These are phyloP conservation scores for Caenorhabditis panamensis DNA, from an alignment of 2,888 invertebrate genomes.

Conservation along the genomic window DNA sequence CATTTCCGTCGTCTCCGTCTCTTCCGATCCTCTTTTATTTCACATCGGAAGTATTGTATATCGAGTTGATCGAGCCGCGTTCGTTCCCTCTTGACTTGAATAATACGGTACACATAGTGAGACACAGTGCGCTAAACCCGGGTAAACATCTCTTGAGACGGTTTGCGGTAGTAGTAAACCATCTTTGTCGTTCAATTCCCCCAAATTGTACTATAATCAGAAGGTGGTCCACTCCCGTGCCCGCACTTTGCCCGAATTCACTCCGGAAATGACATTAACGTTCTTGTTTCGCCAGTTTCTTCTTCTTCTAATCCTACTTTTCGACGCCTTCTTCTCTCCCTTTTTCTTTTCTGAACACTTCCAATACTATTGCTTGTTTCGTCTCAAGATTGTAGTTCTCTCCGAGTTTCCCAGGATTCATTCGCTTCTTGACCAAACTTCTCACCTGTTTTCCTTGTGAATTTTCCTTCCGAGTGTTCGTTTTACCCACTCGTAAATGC, in stretches of 20 bases:
- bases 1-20: slow-evolving; percentile 1
- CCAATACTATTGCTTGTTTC: neutral
- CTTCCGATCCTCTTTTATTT: neutral
- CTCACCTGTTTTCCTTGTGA: neutral
- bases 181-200: slow-evolving; percentile 18
- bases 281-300: slow-evolving; percentile 12
- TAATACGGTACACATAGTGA: slow-evolving; percentile 48
- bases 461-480: slow-evolving; percentile 21
- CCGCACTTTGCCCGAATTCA: slow-evolving; percentile 21
- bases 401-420: neutral
- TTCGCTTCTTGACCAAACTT: slow-evolving; percentile 8
- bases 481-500: slow-evolving; percentile 22
- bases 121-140: slow-evolving; percentile 55
- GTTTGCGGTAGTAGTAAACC: slow-evolving; percentile 43
- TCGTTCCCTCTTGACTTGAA: slow-evolving; percentile 50
- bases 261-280: slow-evolving; percentile 49
- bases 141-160: slow-evolving; percentile 40
- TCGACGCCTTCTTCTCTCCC: neutral
- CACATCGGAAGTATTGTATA: slow-evolving; percentile 19
- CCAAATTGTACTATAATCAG: slow-evolving; percentile 41
- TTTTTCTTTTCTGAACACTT: neutral
- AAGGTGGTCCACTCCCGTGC: slow-evolving; percentile 21
- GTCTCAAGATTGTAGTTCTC: too few relatives aligned
- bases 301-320: slow-evolving; percentile 12
- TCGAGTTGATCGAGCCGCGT: slow-evolving; percentile 35